Evolutionary conservation across 1,140 invertebrate species (phyloP).

Genomic region (Pachypsylla venusta): DNA sequence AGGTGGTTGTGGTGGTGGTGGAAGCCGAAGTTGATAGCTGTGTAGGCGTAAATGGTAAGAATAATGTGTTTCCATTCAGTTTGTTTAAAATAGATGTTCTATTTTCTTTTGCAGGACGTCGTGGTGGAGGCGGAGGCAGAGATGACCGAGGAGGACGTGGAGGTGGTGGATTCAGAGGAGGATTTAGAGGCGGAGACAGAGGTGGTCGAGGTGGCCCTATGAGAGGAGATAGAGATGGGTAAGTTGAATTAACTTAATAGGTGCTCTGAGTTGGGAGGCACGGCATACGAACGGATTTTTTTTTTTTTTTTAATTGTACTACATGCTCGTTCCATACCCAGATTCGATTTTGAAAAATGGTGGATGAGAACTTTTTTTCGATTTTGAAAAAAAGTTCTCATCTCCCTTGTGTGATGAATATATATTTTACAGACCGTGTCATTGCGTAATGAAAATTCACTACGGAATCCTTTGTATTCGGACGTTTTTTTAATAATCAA

Average conservation of each 20-base stretch:
- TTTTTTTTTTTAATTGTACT: no score
- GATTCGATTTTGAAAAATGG: no score
- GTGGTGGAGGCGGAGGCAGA: constrained; percentile 17
- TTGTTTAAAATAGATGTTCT: neutral
- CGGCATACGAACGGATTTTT: no score
- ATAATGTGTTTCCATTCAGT: neutral
- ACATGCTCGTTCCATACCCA: no score
- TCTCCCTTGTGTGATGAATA: no score
- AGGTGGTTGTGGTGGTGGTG: neutral
- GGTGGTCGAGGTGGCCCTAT: constrained; percentile 19
- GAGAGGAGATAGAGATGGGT: constrained; percentile 15
- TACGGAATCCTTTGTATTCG: no score
- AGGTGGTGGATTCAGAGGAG: constrained; percentile 13
- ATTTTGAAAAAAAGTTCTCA: no score
- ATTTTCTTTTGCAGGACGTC: constrained; percentile 1
- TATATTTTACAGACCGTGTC: no score
- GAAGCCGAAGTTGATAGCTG: neutral
- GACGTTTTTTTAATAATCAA: no score
- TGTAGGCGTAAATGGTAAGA: neutral
- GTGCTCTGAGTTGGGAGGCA: no score
- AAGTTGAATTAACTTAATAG: constrained; percentile 1
- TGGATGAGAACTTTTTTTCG: no score
- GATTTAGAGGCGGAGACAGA: constrained; percentile 12
- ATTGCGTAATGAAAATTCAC: no score
- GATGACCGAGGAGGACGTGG: constrained; percentile 17